Evolutionary conservation across 2,888 invertebrate species (phyloP), one percentile per base, ranked within the genome.

Genomic region (Lepidochitona cinerea): DNA sequence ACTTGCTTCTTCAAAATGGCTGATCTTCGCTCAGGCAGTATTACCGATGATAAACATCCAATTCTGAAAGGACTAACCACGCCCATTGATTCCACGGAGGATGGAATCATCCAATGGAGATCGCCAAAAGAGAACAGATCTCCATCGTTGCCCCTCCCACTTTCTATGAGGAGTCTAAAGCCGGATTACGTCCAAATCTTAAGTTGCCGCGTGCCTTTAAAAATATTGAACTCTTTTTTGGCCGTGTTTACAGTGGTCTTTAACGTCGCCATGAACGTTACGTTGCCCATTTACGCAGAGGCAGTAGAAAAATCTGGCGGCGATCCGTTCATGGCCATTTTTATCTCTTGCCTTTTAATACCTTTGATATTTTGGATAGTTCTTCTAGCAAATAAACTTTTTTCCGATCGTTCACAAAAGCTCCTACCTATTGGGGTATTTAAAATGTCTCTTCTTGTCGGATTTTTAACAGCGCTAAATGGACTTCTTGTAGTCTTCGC

Each of bases 401-500:
- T 73, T 5, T 72, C 78, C 67, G 72, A 79, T 68, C 72, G 36
- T 23, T 64, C 68, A 1, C 71, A 74, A 6, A 74, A 70, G 4
- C 73, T 82, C 23, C 74, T 72, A 29, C 77, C 81, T 0, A 75
- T 73, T 2, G 75, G 79, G 0, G 71, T 66, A 1, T 77, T 72
- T 64, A 79, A 79, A 37, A 75, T 81, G 37, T n/a, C 80, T 18
- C 72, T 81, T 53, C 14, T 76, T 0, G 77, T 82, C 78, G 84
- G 84, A 7, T 36, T 78, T 3, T 73, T 79, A 9, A 81, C 77
- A 0, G 78, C 81, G 5, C 65, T 81, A 54, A 84, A 84, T 52
- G 84, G 84, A 0, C 66, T 84, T 14, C 67, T 83, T 14, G 78
- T 83, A 9, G 82, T 83, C 14, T 83, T 79, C 49, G 82, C 83